Percentiles rank a stretch among this genome's conserved stretches.
Conservation (phyloP, 2,113 vertebrate species). For the Phodopus roborovskii region DNA sequence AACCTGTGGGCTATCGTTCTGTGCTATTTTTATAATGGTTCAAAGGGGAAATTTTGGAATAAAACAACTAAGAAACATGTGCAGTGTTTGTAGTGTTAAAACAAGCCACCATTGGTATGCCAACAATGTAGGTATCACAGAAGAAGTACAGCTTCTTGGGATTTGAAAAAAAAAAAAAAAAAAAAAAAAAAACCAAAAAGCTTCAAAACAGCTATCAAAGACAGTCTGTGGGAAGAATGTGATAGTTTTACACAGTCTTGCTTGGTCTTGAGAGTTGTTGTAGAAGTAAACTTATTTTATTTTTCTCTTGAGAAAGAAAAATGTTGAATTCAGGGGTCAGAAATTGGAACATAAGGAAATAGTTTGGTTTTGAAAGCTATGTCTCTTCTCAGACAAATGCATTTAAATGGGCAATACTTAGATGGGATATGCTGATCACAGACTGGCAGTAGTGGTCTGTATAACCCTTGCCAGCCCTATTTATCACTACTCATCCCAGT, state of each 20-base stretch:
- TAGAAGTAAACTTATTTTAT: not conserved
- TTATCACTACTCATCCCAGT: not conserved
- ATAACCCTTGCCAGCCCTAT: not conserved
- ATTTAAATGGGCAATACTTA: not conserved
- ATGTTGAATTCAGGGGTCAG: not conserved
- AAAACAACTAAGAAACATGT: constrained; percentile 26
- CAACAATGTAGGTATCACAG: not conserved
- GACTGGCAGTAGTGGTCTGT: not conserved
- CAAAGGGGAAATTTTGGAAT: not conserved
- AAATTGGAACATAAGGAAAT: not conserved
- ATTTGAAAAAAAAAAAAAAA: constrained; percentile 43
- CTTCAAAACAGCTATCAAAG: not conserved
- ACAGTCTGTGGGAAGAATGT: not conserved
- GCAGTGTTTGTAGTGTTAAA: constrained; percentile 37
- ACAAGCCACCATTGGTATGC: not conserved
- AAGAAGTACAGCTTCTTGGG: not conserved
- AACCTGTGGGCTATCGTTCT: not conserved
- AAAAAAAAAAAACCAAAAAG: too few species aligned
- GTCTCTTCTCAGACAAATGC: not conserved
- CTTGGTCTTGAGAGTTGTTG: not conserved
- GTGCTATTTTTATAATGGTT: not conserved
- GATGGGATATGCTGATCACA: not conserved
- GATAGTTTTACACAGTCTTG: not conserved
- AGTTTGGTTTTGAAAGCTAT: not conserved
- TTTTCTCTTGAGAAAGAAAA: not conserved